Base-by-base conservation (phyloP, 37 sponge, comb jelly and placozoan species). In the Chondrosia reniformis region DNA sequence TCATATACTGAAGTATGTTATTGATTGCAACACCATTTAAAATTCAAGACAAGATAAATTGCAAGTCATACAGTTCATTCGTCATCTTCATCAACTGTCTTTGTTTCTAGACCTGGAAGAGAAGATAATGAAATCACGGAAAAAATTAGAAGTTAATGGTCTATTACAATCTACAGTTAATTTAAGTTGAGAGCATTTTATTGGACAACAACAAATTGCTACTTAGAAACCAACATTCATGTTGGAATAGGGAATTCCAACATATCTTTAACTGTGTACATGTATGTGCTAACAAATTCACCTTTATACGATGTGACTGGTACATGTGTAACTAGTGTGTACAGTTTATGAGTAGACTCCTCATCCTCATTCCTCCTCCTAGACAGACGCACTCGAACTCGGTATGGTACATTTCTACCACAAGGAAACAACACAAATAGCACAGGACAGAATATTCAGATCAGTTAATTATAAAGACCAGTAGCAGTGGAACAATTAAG, bases 341-440 rank as follows among this genome's bases (percentile, higher is more conserved):
- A 97, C 41, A 97, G 86, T 79, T 95, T 89, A 76, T 95, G 67
- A 34, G 82, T 76, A n/a, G 99, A 83, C 46, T 97, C 99, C 58
- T 97, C 99, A 72, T 97, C 99, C 59, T 97, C 99, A 62, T 97
- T 97, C 34, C 99, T 80, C 44, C 85, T 95, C 33, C 99, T 55
- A 40, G 88, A 72, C 27, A 94, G 86, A 64, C 93, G 85, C 49
- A 97, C 95, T 52, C 99, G 79, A 22, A 97, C 83, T 30, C 99
- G 83, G 83, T 72, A 89, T 5, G 99, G 99, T 21, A 97, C 99
- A 65, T 97, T 92, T 72, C 96, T 86, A 34, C 19, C 46, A 22
- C 34, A 37, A 61, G 38, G 52, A 15, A 10, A 49, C 15, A 32
- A 32, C 10, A 63, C 15, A n/a, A n/a, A n/a, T n/a, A n/a, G n/a